Conservation (phyloP, 2,113 vertebrate species). For the Actenoides lindsayi region DNA sequence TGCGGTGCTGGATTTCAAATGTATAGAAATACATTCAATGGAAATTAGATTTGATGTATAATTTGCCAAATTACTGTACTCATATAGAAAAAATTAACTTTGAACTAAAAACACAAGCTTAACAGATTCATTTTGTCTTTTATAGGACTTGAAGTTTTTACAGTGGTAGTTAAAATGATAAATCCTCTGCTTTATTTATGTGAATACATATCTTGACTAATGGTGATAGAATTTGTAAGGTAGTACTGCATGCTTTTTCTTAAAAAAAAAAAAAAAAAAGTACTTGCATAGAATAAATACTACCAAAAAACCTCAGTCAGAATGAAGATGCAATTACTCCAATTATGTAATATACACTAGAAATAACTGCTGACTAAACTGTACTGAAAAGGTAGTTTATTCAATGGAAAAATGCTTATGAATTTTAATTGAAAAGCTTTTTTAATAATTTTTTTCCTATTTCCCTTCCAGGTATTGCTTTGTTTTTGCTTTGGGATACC, state of each 20-base stretch:
- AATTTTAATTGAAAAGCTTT: not conserved
- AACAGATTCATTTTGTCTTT: not conserved
- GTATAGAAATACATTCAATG: not conserved
- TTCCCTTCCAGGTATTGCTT: constrained; percentile 90
- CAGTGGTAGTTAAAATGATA: not conserved
- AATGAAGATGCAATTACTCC: not conserved
- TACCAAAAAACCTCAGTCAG: not conserved
- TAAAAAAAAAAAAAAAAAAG: not conserved
- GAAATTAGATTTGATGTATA: not conserved
- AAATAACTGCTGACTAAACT: not conserved
- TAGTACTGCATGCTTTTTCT: not conserved
- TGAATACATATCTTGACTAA: not conserved
- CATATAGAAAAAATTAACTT: not conserved
- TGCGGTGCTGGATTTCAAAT: not conserved
- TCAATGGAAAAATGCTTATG: not conserved
- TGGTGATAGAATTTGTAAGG: not conserved
- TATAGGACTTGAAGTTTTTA: not conserved
- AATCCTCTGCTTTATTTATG: not conserved
- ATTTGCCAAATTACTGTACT: not conserved
- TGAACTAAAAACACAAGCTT: not conserved
- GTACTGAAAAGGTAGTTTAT: not conserved
- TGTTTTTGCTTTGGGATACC: constrained; percentile 95
- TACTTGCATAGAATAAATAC: not conserved
- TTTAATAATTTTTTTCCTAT: not conserved
- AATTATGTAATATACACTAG: not conserved